phyloP scores from a whole-genome alignment of 92 coral and sea anemone genomes.

The Phenganax marumi region DNA sequence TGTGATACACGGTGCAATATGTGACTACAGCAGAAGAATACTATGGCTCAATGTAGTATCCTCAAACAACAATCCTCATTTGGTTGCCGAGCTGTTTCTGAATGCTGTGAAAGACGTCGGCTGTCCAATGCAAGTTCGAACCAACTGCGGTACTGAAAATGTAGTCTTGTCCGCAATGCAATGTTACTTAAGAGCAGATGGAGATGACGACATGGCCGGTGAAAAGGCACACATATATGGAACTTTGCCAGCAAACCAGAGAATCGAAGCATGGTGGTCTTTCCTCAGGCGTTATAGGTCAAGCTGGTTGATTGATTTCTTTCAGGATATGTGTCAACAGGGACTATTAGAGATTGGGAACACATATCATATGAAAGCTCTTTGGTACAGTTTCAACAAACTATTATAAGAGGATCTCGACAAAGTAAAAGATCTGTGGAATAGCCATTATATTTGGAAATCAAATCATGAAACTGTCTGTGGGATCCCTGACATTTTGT shows the following conservation, averaged over 20 bases:
- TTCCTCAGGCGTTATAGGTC: conserved; percentile 15
- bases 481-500: conserved; percentile 3
- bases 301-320: conserved; percentile 14
- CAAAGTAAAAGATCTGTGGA: neutral
- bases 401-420: neutral
- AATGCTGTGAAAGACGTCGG: conserved; percentile 47
- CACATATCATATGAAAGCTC: conserved; percentile 6
- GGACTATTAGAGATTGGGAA: conserved; percentile 7
- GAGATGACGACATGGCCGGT: conserved; percentile 6
- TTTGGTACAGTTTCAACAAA: neutral
- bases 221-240: conserved; percentile 14
- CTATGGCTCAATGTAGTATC: conserved; percentile 56
- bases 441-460: neutral
- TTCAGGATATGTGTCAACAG: conserved; percentile 2
- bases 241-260: conserved; percentile 7
- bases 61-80: conserved; percentile 59
- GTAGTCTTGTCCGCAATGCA: conserved; percentile 68
- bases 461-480: neutral
- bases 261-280: conserved; percentile 18
- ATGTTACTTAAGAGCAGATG: conserved; percentile 30
- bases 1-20: conserved; percentile 56
- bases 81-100: conserved; percentile 56
- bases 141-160: conserved; percentile 69
- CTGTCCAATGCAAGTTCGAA: conserved; percentile 55
- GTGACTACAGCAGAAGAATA: conserved; percentile 59